phyloP scores from a whole-genome alignment of 2,797 vertebrate genomes.

The Paedocypris micromegethes region DNA sequence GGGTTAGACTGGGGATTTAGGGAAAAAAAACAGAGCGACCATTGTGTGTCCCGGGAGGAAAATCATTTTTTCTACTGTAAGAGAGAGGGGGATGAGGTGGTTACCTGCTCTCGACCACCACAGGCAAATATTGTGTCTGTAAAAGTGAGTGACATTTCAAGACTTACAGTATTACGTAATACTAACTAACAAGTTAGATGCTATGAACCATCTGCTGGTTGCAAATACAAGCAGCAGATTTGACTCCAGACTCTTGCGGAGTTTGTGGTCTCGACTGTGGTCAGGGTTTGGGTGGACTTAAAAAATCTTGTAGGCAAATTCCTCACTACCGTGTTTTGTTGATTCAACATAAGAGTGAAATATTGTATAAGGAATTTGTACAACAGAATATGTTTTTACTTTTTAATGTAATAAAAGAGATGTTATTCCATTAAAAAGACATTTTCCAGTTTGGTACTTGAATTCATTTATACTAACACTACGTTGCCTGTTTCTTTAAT shows the following conservation, averaged over 20 bases:
- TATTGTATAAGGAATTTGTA: background rate
- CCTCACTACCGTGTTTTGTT: background rate
- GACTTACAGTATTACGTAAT: background rate
- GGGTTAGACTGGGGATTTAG: conserved; percentile 1
- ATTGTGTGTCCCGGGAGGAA: conserved; percentile 4
- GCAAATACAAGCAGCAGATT: conserved; percentile 2
- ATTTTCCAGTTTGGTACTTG: too few relatives aligned
- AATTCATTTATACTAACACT: too few relatives aligned
- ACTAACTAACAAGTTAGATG: background rate
- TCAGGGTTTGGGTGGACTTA: conserved; percentile 12
- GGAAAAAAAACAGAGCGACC: conserved; percentile 7
- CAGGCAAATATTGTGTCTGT: conserved; percentile 7
- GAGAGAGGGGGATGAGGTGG: conserved; percentile 13
- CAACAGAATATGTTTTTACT: conserved; percentile 1
- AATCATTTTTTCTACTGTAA: background rate
- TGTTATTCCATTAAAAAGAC: too few relatives aligned
- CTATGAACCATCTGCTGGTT: conserved; percentile 8
- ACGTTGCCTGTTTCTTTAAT: too few relatives aligned
- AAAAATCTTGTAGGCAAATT: conserved; percentile 28
- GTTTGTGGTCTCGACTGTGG: conserved; percentile 26
- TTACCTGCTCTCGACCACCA: background rate
- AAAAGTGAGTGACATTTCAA: conserved; percentile 21
- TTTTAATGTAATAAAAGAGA: background rate
- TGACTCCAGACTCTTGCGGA: conserved; percentile 5
- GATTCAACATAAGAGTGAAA: conserved; percentile 1